These are phyloP conservation scores for Garra rufa DNA, from an alignment of 2,113 vertebrate species.

Conservation along the genomic window DNA sequence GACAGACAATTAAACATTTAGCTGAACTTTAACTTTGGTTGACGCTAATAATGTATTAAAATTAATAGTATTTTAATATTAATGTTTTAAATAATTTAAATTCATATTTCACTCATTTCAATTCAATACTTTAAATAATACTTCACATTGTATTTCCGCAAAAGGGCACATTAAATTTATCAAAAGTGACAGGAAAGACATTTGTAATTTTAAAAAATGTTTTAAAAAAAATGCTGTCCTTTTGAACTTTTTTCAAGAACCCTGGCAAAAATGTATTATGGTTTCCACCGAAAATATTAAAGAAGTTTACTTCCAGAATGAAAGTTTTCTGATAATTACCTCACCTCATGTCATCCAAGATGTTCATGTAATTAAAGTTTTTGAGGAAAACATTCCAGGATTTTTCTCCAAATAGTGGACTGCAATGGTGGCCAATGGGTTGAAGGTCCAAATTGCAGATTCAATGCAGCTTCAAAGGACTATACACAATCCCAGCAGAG, in stretches of 20 bases:
- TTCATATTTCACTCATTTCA: background rate
- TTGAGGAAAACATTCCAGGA: no score
- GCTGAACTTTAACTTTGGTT: background rate
- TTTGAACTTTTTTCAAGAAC: background rate
- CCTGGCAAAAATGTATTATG: background rate
- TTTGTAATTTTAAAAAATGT: no score
- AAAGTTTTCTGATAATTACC: no score
- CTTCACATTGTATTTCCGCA: background rate
- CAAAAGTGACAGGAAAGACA: background rate
- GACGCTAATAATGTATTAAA: background rate
- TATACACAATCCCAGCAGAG: no score
- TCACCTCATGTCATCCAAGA: no score
- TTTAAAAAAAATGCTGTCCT: background rate
- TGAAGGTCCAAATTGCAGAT: no score
- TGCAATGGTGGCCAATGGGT: no score
- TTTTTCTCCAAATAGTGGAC: no score
- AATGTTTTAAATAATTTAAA: background rate
- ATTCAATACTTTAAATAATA: background rate
- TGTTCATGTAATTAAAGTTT: no score
- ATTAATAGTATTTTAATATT: background rate
- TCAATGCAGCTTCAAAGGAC: no score
- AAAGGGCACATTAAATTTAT: background rate
- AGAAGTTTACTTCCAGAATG: no score
- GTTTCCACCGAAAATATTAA: background rate
- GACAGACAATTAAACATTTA: slow-evolving; percentile 1